Evolutionary conservation across 2,888 invertebrate species (phyloP), one percentile per base, ranked within the genome.

Genomic region (Latrodectus elegans): DNA sequence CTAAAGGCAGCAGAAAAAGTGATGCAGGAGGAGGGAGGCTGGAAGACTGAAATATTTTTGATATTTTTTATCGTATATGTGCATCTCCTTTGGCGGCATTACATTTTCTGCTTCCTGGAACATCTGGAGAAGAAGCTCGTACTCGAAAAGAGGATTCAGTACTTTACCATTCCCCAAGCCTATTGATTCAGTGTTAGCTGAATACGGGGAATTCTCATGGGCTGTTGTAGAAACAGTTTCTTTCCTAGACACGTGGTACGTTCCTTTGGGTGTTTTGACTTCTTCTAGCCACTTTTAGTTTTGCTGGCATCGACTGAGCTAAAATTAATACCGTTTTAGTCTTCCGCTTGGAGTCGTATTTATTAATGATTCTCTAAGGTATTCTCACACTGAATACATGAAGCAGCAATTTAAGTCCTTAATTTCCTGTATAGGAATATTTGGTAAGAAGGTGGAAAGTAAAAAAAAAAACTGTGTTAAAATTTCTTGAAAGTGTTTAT

Each of bases 121-220:
- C 81, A 87, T 87, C 81, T 87, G 86, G 81, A 38, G 60, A 71
- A 55, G 75, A 67, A 77, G 76, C 72, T 74, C 51, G 53, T 72
- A 55, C 64, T 77, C 77, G 81, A 77, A 87, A 81, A 87, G 77
- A 80, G 80, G 71, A 86, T 86, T 80, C 80, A 86, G 74, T 86
- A 65, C 67, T 77, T 80, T 81, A 67, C 77, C 68, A 87, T 81
- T 87, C 81, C 60, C 81, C 60, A 72, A 81, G 81, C 55, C 76
- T 81, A 87, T 87, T 87, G 86, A 87, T 81, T 87, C 85, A 86
- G 71, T 53, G 85, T 80, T 87, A 81, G 86, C 86, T 72, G 81
- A 81, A 87, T 73, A 80, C 55, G 76, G 4, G 77, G 81, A 81
- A 81, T 81, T 81, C 86, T 76, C 77, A 67, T 73, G 67, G 77